Conservation (phyloP, 2,797 vertebrate genomes). For the Gymnocypris eckloni region DNA sequence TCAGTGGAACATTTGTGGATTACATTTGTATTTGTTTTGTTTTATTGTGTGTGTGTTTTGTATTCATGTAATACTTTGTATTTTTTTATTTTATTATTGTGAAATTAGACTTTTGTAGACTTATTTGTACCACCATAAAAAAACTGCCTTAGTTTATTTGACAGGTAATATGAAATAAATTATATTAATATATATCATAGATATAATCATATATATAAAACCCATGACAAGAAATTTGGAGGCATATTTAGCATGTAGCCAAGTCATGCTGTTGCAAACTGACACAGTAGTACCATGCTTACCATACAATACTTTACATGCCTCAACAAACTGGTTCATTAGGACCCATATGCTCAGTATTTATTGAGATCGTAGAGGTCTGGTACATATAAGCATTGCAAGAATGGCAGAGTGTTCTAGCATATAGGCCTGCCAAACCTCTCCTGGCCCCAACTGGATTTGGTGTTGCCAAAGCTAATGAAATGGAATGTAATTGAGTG, state of each 20-base stretch:
- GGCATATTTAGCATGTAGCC: conserved; percentile 4
- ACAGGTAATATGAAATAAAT: no score
- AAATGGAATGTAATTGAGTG: conserved; percentile 47
- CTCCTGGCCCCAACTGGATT: conserved; percentile 28
- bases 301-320: conserved; percentile 8
- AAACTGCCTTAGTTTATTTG: not conserved
- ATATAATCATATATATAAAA: no score
- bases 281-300: not conserved
- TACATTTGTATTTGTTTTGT: not conserved
- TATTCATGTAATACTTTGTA: no score
- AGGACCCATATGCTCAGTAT: conserved; percentile 10
- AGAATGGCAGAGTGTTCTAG: conserved; percentile 19
- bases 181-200: no score
- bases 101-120: no score
- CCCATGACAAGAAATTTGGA: not conserved
- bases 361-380: not conserved
- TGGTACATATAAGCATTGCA: not conserved
- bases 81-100: no score
- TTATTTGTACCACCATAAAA: not conserved
- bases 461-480: conserved; percentile 48
- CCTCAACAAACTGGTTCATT: conserved; percentile 10
- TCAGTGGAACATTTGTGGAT: not conserved
- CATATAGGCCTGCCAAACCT: conserved; percentile 39
- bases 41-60: no score
- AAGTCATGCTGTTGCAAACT: not conserved